A percentile compares a stretch with the other conserved stretches of the same genome.
phyloP scores from a whole-genome alignment of 2,888 invertebrate species.

The Coelinius sp. region DNA sequence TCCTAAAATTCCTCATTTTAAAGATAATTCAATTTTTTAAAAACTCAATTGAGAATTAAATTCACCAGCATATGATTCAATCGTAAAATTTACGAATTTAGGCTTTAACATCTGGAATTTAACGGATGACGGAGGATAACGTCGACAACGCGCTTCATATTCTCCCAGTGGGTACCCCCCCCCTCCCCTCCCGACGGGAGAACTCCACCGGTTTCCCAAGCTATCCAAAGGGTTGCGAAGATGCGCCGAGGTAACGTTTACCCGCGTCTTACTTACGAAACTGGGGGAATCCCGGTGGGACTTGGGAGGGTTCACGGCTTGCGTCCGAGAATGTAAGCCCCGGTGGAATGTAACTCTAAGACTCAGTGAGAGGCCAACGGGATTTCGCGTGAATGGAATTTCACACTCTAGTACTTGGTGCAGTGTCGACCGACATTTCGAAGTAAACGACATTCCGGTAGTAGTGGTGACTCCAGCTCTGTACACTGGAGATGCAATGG shows the following conservation, averaged over 20 bases:
- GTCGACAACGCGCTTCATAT: constrained; percentile 22
- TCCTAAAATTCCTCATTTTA: background rate
- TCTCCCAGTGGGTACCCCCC: constrained; percentile 1
- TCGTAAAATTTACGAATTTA: constrained; percentile 10
- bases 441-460: constrained; percentile 50
- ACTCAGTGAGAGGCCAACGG: constrained; percentile 38
- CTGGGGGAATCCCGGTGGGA: constrained; percentile 43
- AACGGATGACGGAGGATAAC: constrained; percentile 10
- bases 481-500: background rate
- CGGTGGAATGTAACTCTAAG: constrained; percentile 47
- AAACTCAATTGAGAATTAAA: background rate
- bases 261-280: constrained; percentile 49
- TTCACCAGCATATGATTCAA: background rate
- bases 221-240: background rate
- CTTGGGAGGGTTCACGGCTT: constrained; percentile 16
- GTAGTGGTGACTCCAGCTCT: constrained; percentile 35
- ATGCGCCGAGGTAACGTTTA: constrained; percentile 24
- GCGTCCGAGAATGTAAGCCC: constrained; percentile 43
- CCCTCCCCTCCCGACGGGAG: no score
- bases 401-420: constrained; percentile 47
- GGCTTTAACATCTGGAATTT: constrained; percentile 28
- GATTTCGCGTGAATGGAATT: constrained; percentile 48
- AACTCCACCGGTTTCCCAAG: constrained; percentile 4
- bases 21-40: background rate
- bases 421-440: constrained; percentile 48